A percentile compares a stretch with the other conserved stretches of the same genome.
phyloP scores from a whole-genome alignment of 2,888 invertebrate genomes.

The Lasioglossum lativentre region DNA sequence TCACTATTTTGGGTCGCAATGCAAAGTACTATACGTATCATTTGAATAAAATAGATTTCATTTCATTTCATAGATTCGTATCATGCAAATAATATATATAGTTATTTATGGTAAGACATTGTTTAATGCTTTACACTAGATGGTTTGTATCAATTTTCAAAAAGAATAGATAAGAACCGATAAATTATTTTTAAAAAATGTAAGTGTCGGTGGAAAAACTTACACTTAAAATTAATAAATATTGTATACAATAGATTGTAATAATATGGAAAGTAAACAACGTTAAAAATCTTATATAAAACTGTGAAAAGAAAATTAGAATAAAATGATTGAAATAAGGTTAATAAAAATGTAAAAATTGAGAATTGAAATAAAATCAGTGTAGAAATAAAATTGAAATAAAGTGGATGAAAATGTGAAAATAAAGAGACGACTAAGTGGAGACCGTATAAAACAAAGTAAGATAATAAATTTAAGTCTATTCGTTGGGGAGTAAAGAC shows the following conservation, averaged over 20 bases:
- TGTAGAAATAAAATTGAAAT: neutral
- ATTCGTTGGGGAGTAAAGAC: neutral
- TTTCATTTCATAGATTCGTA: no score
- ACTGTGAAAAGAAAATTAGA: no score
- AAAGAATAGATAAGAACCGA: neutral
- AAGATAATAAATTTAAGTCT: neutral
- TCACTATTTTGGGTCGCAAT: no score
- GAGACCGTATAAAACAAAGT: neutral
- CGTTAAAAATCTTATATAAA: no score
- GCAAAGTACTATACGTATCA: neutral
- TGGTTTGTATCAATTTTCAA: neutral
- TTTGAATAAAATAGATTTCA: neutral
- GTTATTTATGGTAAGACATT: neutral
- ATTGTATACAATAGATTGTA: neutral
- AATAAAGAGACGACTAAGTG: neutral
- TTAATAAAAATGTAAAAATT: neutral
- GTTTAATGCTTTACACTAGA: neutral
- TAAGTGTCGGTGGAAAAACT: neutral
- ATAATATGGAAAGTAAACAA: no score
- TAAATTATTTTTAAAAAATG: neutral
- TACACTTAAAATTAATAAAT: neutral
- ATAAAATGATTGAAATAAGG: neutral
- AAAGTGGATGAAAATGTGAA: neutral
- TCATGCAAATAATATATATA: no score
- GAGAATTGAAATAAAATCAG: no score